phyloP scores from a whole-genome alignment of 2,888 invertebrate genomes.

The Rhopalosiphum nymphaeae region DNA sequence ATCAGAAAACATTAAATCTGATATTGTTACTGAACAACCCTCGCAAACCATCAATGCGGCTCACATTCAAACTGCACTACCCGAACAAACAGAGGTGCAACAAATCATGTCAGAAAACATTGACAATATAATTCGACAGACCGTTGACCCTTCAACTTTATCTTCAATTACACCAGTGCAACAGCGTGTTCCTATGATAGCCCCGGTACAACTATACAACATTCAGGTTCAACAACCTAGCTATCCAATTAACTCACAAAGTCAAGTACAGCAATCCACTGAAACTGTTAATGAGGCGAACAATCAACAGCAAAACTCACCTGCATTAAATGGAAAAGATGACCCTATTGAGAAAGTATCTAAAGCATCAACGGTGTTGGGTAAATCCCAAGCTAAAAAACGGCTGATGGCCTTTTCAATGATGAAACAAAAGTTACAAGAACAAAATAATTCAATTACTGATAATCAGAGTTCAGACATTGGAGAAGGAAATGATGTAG shows the following conservation, averaged over 20 bases:
- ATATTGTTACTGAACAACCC: background rate
- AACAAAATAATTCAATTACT: constrained; percentile 49
- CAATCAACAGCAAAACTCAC: constrained; percentile 23
- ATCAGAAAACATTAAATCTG: constrained; percentile 26
- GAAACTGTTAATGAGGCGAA: constrained; percentile 14
- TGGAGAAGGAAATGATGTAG: constrained; percentile 52
- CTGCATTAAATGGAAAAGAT: constrained; percentile 48
- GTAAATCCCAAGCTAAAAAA: constrained; percentile 67
- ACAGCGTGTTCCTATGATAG: background rate
- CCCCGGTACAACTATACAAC: constrained; percentile 7
- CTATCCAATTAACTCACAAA: constrained; percentile 30
- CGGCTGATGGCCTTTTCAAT: constrained; percentile 67
- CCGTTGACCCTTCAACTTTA: background rate
- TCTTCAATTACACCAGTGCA: background rate
- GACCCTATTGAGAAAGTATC: constrained; percentile 34
- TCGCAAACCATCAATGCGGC: background rate
- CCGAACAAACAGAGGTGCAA: constrained; percentile 15
- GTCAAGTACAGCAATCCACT: constrained; percentile 24
- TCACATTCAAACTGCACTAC: background rate
- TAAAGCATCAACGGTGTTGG: constrained; percentile 64
- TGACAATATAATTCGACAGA: background rate
- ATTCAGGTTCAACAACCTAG: constrained; percentile 25
- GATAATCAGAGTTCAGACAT: constrained; percentile 50
- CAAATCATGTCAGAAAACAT: background rate
- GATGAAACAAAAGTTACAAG: constrained; percentile 66